Conservation (phyloP, 2,888 invertebrate genomes). For the Oscheius sp. region DNA sequence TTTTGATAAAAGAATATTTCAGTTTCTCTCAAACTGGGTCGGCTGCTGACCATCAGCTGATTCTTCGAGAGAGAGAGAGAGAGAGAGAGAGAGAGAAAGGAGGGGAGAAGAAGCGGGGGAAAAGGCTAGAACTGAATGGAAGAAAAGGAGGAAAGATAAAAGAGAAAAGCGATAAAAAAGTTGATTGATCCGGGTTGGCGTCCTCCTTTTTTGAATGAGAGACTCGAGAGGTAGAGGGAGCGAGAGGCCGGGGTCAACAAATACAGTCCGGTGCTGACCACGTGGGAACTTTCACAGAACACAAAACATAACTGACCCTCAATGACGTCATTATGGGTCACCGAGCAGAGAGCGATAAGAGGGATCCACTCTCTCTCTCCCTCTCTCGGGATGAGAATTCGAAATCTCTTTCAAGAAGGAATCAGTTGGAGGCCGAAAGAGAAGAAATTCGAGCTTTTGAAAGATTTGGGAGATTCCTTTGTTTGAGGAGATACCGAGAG, state of each 20-base stretch:
- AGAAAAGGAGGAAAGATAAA: neutral
- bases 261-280: neutral
- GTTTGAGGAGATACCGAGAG: too few species aligned
- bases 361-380: neutral
- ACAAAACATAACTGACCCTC: constrained; percentile 4
- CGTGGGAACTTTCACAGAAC: constrained; percentile 11
- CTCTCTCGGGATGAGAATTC: neutral
- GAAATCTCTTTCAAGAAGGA: neutral
- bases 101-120: neutral
- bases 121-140: neutral
- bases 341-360: neutral
- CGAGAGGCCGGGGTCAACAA: neutral
- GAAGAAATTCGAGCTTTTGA: too few species aligned
- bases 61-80: neutral
- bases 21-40: too few species aligned
- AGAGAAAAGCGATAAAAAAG: neutral
- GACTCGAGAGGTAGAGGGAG: too few species aligned
- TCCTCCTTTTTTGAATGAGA: neutral
- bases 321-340: constrained; percentile 10
- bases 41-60: too few species aligned
- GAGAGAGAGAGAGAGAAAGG: neutral
- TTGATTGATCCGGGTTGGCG: neutral
- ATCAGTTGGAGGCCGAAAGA: neutral
- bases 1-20: too few species aligned
- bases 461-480: too few species aligned